Evolutionary conservation across 2,797 vertebrate genomes (phyloP).

Genomic region (Alectoris magna): DNA sequence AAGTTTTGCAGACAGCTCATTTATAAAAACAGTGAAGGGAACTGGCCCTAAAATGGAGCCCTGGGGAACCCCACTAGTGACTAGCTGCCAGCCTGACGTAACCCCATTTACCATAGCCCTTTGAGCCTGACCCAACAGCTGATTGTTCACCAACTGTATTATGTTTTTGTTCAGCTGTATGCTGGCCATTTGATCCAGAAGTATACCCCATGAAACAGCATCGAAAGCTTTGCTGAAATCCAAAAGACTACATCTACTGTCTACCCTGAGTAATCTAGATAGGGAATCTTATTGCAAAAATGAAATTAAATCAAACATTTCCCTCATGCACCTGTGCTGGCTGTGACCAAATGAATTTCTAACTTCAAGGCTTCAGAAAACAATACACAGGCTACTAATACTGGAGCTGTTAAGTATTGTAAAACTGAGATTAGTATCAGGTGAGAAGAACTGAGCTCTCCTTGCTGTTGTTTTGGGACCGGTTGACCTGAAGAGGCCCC

Average conservation of each 20-base stretch:
- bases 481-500: no score
- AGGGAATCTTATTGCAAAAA: background rate
- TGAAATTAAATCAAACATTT: background rate
- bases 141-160: background rate
- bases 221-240: background rate
- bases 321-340: background rate
- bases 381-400: no score
- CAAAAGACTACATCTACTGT: background rate
- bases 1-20: no score
- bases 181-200: background rate
- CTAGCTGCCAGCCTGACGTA: background rate
- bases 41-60: no score
- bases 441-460: no score
- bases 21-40: no score
- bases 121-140: background rate
- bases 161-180: background rate
- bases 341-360: no score
- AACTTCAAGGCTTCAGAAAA: no score
- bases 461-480: no score
- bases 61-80: no score
- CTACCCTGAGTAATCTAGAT: background rate
- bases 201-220: background rate
- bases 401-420: no score
- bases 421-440: no score
- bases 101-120: background rate